Base-by-base conservation (phyloP, 2,113 vertebrate species). In the Nanorana parkeri region DNA sequence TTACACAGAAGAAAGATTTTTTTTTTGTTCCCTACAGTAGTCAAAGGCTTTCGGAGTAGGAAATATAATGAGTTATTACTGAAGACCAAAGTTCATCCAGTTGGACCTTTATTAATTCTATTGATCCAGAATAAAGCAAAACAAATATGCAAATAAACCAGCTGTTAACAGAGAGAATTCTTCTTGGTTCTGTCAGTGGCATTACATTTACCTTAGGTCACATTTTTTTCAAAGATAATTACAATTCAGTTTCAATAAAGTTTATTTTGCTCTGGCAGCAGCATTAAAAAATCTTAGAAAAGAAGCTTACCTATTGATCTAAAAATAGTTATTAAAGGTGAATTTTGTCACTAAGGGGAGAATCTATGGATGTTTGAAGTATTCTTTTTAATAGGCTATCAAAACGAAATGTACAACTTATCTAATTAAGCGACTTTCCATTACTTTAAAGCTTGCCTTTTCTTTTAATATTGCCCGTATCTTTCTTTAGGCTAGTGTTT, bases 401-500 rank as follows among this genome's bases (percentile, higher is more conserved):
- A 80, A 71, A 80, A 80, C 23, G 52, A 69, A 69, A 67, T 68
- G 47, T 56, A 68, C 41, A n/a, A 78, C 66, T 80, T 61, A 80
- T 80, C 67, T 71, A 80, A 80, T 80, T 80, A 80, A 61, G 66
- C 29, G 65, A 80, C 66, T 80, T 69, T 80, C 66, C 67, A 61
- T 28, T 56, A 80, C 78, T 80, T 80, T 80, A 69, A 80, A 80
- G 78, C 28, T 6, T 61, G 66, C 66, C 66, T 80, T 81, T 81
- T 73, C 69, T 81, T 73, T 73, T 73, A 73, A 73, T 52, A 73
- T 73, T 73, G 79, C 79, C 79, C 32, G 68, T 19, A 81, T 81
- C 79, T 73, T 81, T 81, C 79, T 81, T 72, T 52, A 73, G 79
- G 79, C 79, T 65, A 65, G 68, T 60, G 23, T 68, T 73, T 73